Evolutionary conservation across 2,888 invertebrate species (phyloP), one percentile per base, ranked within the genome.

Genomic region (Tipula vernalis): DNA sequence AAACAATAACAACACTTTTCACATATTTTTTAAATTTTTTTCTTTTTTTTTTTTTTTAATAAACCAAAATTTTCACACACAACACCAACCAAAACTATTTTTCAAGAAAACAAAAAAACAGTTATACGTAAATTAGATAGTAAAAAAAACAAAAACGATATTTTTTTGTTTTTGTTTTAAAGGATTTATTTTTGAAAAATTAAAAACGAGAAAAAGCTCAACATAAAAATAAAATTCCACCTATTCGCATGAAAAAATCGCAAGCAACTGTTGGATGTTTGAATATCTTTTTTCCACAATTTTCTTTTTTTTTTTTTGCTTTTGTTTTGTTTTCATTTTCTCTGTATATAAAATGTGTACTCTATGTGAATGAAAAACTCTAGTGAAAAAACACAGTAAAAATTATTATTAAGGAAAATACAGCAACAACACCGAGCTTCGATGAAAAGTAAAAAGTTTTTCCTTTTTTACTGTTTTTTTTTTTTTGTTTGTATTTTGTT

Each of bases 161-260:
- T 71, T 28, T 71, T 28, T 71, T 28, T 28, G 0, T 28, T 28
- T 28, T 28, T 28, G 28, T 28, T 28, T 28, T 28, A 28, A 28
- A 71, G 18, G 10, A 71, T 71, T 18, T 28, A 28, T 28, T 71
- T 71, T 71, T 71, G 28, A 71, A 71, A 71, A 71, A 71, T 71
- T 71, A 71, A 71, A 71, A 71, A 71, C 71, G 71, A 71, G 28
- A 71, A 51, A 71, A 71, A 71, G 71, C 71, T 71, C 71, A 71
- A 71, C 71, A 71, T 71, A 71, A 71, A 71, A 71, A 71, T 71
- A 71, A 71, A 71, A 71, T 71, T 71, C 71, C 71, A 71, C 71
- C 71, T 71, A 71, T 71, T 71, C 71, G 71, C 71, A 71, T 71
- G 71, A 71, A 71, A 71, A 71, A 71, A 71, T 71, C 71, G 71